Conservation (phyloP, 2,888 invertebrate genomes). For the Autographa gamma region DNA sequence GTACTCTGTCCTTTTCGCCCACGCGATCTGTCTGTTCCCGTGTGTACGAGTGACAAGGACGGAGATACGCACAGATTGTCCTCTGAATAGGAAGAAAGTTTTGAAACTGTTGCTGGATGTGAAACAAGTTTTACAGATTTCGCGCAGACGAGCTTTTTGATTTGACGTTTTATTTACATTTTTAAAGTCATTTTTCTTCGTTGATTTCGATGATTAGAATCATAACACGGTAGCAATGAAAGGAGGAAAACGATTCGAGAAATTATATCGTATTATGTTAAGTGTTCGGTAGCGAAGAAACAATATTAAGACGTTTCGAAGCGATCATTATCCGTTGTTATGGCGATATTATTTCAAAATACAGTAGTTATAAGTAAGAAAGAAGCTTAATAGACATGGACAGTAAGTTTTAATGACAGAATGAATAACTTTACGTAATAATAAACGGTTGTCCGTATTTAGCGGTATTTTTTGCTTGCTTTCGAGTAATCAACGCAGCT, state of each 20-base stretch:
- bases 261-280: background rate
- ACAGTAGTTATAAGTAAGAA: slow-evolving; percentile 3
- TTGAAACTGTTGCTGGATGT: slow-evolving; percentile 82
- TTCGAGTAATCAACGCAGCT: slow-evolving; percentile 55
- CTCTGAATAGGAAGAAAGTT: slow-evolving; percentile 86
- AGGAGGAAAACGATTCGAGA: background rate
- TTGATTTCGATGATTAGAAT: slow-evolving; percentile 20
- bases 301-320: background rate
- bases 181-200: slow-evolving; percentile 37
- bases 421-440: slow-evolving; percentile 39
- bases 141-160: slow-evolving; percentile 79
- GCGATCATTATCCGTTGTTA: slow-evolving; percentile 17
- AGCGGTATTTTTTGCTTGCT: slow-evolving; percentile 50
- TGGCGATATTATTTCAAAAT: slow-evolving; percentile 12
- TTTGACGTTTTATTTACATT: slow-evolving; percentile 70
- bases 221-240: slow-evolving; percentile 9
- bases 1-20: slow-evolving; percentile 80
- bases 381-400: slow-evolving; percentile 17
- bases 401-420: slow-evolving; percentile 28
- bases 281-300: slow-evolving; percentile 3
- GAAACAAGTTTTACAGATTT: slow-evolving; percentile 88
- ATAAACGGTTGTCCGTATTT: slow-evolving; percentile 34
- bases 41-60: slow-evolving; percentile 72
- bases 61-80: slow-evolving; percentile 69
- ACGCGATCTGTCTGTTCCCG: slow-evolving; percentile 62